Conservation (phyloP, 2,888 invertebrate species). For the Neuroscelio doddi region DNA sequence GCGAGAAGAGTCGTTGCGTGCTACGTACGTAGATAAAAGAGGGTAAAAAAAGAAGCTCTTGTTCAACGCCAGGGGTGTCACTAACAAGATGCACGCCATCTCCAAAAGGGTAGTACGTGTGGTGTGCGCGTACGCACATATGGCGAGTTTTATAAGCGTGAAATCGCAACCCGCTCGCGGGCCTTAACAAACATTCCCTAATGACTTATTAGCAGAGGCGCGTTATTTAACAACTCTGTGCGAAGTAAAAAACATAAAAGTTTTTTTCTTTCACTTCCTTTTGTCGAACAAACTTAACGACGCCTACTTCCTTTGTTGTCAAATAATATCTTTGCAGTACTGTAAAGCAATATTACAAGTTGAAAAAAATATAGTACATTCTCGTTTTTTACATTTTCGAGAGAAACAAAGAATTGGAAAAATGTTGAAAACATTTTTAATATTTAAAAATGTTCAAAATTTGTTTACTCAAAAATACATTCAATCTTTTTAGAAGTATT, state of each 20-base stretch:
- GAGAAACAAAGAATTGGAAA: too few relatives aligned
- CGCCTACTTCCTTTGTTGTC: too few relatives aligned
- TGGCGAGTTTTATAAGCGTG: constrained; percentile 51
- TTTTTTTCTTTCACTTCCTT: constrained; percentile 6
- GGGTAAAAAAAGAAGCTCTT: constrained; percentile 64
- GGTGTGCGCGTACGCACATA: constrained; percentile 49
- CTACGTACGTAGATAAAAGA: constrained; percentile 35
- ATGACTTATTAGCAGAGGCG: constrained; percentile 69
- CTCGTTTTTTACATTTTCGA: too few relatives aligned
- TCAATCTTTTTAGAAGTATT: too few relatives aligned
- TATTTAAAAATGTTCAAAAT: too few relatives aligned
- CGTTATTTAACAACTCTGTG: constrained; percentile 60
- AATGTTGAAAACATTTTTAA: too few relatives aligned
- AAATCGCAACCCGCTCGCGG: constrained; percentile 51
- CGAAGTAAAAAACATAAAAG: neutral
- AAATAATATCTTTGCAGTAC: too few relatives aligned
- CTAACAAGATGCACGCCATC: constrained; percentile 70
- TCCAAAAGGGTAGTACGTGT: constrained; percentile 61
- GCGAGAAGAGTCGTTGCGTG: constrained; percentile 32
- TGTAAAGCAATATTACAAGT: too few relatives aligned
- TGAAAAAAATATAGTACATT: too few relatives aligned
- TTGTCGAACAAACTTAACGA: neutral
- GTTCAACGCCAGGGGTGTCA: constrained; percentile 70
- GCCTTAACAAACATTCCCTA: constrained; percentile 61
- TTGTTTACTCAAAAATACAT: too few relatives aligned